These are phyloP conservation scores for Leptosomus discolor DNA, from an alignment of 2,113 vertebrate genomes.

Conservation along the genomic window DNA sequence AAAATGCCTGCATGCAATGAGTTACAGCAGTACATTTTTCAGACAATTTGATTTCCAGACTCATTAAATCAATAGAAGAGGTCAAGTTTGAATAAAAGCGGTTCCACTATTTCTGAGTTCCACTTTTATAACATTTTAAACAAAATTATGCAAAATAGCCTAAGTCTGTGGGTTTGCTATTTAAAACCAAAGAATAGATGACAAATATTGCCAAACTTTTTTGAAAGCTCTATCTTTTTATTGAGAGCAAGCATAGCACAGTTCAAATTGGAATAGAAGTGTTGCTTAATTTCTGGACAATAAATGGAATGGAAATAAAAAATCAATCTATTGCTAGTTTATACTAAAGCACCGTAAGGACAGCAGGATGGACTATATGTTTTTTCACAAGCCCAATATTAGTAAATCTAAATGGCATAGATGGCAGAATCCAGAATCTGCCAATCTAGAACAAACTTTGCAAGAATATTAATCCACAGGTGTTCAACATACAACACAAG, in stretches of 20 bases:
- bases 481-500: not conserved
- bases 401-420: not conserved
- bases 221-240: not conserved
- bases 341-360: not conserved
- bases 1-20: conserved; percentile 12
- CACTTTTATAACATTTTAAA: conserved; percentile 40
- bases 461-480: not conserved
- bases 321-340: not conserved
- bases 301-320: not conserved
- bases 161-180: not conserved
- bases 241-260: not conserved
- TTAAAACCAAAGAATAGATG: not conserved
- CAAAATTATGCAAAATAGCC: not conserved
- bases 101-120: conserved; percentile 22
- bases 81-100: conserved; percentile 23
- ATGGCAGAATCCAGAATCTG: not conserved
- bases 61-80: conserved; percentile 23
- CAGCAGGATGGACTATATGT: not conserved
- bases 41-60: conserved; percentile 11
- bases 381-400: not conserved
- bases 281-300: not conserved
- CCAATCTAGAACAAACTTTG: not conserved
- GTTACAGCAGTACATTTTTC: not conserved
- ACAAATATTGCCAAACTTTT: not conserved
- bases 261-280: not conserved